Conservation (phyloP, 2,797 vertebrate genomes). For the Dromococcyx pavoninus region DNA sequence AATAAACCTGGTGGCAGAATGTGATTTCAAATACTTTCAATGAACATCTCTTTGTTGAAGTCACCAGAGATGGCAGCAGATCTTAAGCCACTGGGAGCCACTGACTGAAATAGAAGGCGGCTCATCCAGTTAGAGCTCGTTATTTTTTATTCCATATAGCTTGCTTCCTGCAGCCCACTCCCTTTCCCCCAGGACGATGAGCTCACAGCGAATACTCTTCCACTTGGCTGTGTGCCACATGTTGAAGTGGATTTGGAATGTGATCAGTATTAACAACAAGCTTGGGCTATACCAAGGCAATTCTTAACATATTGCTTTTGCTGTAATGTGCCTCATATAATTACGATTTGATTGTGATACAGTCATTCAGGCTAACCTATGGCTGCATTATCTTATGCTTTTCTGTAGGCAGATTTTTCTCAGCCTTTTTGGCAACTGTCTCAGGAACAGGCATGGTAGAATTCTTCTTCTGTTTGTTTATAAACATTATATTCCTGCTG, state of each 20-base stretch:
- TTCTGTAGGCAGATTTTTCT: neutral
- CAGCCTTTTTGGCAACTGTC: neutral
- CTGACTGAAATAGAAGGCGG: neutral
- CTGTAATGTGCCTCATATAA: neutral
- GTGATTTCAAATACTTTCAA: neutral
- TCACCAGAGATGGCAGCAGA: neutral
- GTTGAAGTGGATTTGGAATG: neutral
- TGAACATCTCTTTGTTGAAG: neutral
- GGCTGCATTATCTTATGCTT: neutral
- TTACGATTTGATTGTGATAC: neutral
- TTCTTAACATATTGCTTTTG: neutral
- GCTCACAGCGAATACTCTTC: neutral
- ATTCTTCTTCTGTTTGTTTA: neutral
- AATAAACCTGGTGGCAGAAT: neutral
- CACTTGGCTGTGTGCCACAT: neutral
- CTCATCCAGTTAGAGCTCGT: neutral
- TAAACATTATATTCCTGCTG: neutral
- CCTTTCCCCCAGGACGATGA: neutral
- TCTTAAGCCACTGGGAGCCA: neutral
- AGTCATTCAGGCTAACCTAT: neutral
- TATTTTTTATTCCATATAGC: neutral
- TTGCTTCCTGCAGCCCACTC: neutral
- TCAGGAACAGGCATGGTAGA: neutral
- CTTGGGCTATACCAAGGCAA: neutral
- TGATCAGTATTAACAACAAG: conserved; percentile 14